Evolutionary conservation across 2,113 vertebrate genomes (phyloP).

Genomic region (Grammomys surdaster): DNA sequence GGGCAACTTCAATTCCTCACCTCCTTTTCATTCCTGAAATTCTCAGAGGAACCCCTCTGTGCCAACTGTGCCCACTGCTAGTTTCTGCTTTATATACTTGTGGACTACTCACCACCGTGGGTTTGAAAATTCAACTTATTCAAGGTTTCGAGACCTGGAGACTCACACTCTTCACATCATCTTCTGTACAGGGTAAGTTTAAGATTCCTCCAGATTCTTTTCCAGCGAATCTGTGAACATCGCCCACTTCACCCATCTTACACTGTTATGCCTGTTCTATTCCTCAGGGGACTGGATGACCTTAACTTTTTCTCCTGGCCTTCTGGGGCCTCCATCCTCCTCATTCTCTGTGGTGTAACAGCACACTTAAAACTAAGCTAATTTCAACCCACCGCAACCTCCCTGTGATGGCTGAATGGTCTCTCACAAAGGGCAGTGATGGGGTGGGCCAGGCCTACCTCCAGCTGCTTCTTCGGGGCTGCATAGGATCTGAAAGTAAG

Average conservation of each 20-base stretch:
- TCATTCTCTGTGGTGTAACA: not conserved
- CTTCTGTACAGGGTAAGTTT: not conserved
- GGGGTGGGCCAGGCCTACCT: not conserved
- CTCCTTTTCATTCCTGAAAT: not conserved
- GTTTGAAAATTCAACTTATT: constrained; percentile 8
- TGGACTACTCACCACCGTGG: not conserved
- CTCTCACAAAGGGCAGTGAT: rapidly evolving
- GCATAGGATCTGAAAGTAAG: constrained; percentile 1
- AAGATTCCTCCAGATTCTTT: not conserved
- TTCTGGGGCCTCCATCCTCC: not conserved
- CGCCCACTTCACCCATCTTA: not conserved
- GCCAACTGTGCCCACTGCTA: not conserved
- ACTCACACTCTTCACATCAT: not conserved
- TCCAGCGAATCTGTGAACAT: not conserved
- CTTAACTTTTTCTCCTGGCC: not conserved
- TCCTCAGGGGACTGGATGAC: not conserved
- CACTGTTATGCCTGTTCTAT: not conserved
- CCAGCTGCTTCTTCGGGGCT: not conserved
- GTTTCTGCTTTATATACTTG: not conserved
- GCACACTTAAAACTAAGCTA: not conserved
- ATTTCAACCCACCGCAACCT: not conserved
- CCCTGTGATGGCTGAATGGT: not conserved
- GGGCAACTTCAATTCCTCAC: not conserved
- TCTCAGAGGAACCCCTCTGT: not conserved
- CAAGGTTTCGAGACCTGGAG: constrained; percentile 35